Evolutionary conservation across 2,113 vertebrate genomes (phyloP), one percentile per base, ranked within the genome.

Genomic region (Hippocampus barbouri): DNA sequence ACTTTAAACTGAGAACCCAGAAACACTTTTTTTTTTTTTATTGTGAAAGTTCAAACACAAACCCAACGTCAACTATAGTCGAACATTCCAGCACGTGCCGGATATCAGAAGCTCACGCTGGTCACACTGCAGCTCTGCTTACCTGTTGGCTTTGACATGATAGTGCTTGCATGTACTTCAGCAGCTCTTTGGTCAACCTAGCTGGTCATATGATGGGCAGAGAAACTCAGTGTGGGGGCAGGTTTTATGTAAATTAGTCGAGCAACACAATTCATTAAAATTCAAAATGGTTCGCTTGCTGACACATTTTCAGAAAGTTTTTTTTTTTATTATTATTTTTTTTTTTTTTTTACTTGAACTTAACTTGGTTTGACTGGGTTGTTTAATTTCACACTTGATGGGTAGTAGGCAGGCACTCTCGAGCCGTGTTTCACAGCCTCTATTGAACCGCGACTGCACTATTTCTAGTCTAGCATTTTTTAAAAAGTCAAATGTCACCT

Each of bases 401-500:
- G 53, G 20, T n/a, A n/a, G n/a, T 56, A 10, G 53, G 53, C 53
- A 54, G 8, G 53, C 53, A 10, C 18, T 54, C 21, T n/a, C 21
- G 20, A 54, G 51, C 20, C 14, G 47, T 11, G 47, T 20, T 51
- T 51, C 47, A 51, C 53, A 4, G 23, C 47, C 16, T 51, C 47
- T 18, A 51, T 51, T 51, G 53, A 56, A n/a, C 53, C 21, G 11
- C n/a, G 53, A 56, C 53, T 3, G 21, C n/a, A 27, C 56, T 59
- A 1, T 59, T 59, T 27, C 23, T 59, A 5, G 5, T 4, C 23
- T 59, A 59, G 21, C n/a, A 59, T 59, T 59, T 59, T 59, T 53
- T 59, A 15, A 27, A 59, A 59, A 59, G 56, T 59, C 56, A 14
- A 27, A 59, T 59, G 23, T 59, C 56, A 59, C 56, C 56, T 59